Evolutionary conservation across 2,888 invertebrate genomes (phyloP).

Genomic region (Drosophila macrospina): DNA sequence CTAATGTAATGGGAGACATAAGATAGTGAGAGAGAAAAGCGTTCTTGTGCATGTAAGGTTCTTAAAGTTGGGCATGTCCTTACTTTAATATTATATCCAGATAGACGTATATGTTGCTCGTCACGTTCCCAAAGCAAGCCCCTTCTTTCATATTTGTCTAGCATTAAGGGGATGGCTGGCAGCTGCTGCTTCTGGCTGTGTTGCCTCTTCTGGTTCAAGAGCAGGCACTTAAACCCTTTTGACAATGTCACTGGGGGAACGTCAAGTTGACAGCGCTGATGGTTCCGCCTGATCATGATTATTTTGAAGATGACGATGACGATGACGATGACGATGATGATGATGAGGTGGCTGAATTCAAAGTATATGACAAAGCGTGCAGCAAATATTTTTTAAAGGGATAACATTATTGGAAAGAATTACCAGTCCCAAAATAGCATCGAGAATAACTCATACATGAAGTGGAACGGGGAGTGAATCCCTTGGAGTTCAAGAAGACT

Average conservation of each 20-base stretch:
- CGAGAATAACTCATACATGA: conserved; percentile 20
- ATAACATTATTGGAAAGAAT: conserved; percentile 51
- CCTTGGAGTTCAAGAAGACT: conserved; percentile 50
- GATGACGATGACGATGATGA: conserved; percentile 47
- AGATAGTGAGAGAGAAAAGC: too few relatives aligned
- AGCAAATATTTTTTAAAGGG: conserved; percentile 45
- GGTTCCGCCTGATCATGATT: conserved; percentile 45
- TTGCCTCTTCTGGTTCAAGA: conserved; percentile 63
- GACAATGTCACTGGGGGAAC: conserved; percentile 74
- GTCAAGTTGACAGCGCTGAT: conserved; percentile 66
- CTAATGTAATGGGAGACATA: background rate
- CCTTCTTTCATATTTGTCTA: conserved; percentile 60
- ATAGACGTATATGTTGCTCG: conserved; percentile 50
- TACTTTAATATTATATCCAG: conserved; percentile 61
- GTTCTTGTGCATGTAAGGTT: background rate
- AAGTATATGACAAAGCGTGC: conserved; percentile 49
- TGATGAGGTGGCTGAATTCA: conserved; percentile 72
- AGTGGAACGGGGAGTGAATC: conserved; percentile 15
- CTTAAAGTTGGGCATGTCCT: conserved; percentile 34
- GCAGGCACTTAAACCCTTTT: conserved; percentile 78
- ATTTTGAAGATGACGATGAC: conserved; percentile 45
- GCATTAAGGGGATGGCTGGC: conserved; percentile 55
- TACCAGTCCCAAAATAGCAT: conserved; percentile 51
- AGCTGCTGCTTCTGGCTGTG: conserved; percentile 53
- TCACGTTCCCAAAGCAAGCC: conserved; percentile 47